Percentiles rank a stretch among this genome's conserved stretches.
Conservation (phyloP, 2,888 invertebrate genomes). For the Lasioglossum zephyrum region DNA sequence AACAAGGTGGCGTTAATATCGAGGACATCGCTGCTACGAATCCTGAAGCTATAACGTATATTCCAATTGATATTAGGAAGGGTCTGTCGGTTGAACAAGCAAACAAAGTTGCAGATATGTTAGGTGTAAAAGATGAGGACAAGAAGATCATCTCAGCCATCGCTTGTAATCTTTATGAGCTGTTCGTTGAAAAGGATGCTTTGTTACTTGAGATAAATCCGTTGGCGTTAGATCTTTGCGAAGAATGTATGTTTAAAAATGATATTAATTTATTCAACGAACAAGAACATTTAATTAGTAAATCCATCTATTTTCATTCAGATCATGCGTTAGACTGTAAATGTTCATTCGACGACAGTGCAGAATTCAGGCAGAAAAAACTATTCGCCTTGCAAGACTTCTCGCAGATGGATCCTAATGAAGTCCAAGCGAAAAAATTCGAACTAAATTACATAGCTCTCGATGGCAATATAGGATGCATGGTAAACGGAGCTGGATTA, state of each 20-base stretch:
- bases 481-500: constrained; percentile 87
- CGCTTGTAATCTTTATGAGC: constrained; percentile 84
- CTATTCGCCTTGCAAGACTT: constrained; percentile 85
- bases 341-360: constrained; percentile 87
- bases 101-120: constrained; percentile 87
- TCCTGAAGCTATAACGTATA: constrained; percentile 94
- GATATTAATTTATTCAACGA: background rate
- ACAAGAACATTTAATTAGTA: background rate
- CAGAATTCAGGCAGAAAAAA: constrained; percentile 86
- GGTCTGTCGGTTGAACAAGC: constrained; percentile 91
- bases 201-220: constrained; percentile 87
- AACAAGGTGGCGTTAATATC: constrained; percentile 97
- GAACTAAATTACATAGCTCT: constrained; percentile 87
- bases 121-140: constrained; percentile 58
- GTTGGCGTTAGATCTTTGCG: constrained; percentile 85
- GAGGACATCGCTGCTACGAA: constrained; percentile 96
- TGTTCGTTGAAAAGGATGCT: constrained; percentile 86
- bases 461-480: constrained; percentile 87
- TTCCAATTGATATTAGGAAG: constrained; percentile 91
- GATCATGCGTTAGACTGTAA: constrained; percentile 87
- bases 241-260: constrained; percentile 61
- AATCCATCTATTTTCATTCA: constrained; percentile 74
- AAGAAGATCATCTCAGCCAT: constrained; percentile 56
- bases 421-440: constrained; percentile 85
- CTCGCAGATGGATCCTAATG: constrained; percentile 86